Conservation (phyloP, 37 sponge, comb jelly and placozoan genomes). For the Cladorhizidae sp. region DNA sequence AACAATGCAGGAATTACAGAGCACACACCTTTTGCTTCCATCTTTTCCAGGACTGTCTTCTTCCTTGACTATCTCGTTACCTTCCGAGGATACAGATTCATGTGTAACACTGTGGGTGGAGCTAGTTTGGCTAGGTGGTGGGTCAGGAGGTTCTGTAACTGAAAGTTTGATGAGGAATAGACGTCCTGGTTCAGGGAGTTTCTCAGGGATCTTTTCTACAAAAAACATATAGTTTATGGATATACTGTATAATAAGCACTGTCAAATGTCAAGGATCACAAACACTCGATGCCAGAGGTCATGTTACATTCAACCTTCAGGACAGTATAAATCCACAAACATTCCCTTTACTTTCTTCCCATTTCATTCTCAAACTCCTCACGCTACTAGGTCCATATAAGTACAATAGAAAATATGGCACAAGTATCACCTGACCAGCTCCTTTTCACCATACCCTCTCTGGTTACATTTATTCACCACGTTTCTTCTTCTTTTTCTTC, state of each 20-base stretch:
- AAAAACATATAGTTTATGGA: not conserved
- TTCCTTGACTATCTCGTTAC: not conserved
- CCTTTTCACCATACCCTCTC: no score
- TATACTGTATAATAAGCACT: not conserved
- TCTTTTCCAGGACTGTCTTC: not conserved
- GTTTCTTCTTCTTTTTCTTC: no score
- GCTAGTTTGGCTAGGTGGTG: conserved; percentile 21
- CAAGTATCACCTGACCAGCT: no score
- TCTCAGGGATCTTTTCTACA: conserved; percentile 9
- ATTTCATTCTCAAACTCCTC: no score
- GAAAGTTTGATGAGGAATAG: conserved; percentile 44
- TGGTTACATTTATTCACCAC: no score
- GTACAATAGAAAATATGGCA: no score
- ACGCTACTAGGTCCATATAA: no score
- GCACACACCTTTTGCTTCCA: conserved; percentile 3
- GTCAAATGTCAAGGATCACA: not conserved
- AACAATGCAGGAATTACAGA: not conserved
- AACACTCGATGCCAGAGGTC: no score
- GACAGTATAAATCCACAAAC: no score
- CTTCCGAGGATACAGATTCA: not conserved
- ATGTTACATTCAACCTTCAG: no score
- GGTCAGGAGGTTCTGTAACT: conserved; percentile 18
- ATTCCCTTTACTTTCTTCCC: no score
- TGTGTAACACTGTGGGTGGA: conserved; percentile 10
- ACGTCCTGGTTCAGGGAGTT: conserved; percentile 31